phyloP scores from a whole-genome alignment of 1,140 invertebrate genomes.

The Drosophila bocki region DNA sequence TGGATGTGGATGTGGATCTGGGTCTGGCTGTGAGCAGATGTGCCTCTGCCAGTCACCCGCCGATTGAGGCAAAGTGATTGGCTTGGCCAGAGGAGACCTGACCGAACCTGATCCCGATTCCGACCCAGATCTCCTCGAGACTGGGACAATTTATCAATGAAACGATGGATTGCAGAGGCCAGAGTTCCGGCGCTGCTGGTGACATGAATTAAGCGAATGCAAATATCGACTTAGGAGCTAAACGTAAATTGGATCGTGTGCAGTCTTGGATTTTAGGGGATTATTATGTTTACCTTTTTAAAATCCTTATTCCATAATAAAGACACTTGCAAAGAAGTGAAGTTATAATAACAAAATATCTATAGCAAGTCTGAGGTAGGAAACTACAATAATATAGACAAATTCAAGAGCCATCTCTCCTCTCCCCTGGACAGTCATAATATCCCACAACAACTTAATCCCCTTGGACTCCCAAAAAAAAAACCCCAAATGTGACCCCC shows the following conservation, averaged over 20 bases:
- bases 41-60: slow-evolving; percentile 26
- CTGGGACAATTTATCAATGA: slow-evolving; percentile 77
- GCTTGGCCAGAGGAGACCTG: slow-evolving; percentile 8
- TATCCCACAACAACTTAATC: slow-evolving; percentile 49
- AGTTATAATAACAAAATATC: too few relatives aligned
- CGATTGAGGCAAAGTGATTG: slow-evolving; percentile 77
- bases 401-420: neutral
- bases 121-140: slow-evolving; percentile 37
- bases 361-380: neutral
- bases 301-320: too few relatives aligned
- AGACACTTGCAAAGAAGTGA: neutral
- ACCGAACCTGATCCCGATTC: slow-evolving; percentile 22
- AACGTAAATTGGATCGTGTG: slow-evolving; percentile 23
- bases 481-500: slow-evolving; percentile 17
- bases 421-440: slow-evolving; percentile 1
- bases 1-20: slow-evolving; percentile 3
- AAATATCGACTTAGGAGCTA: slow-evolving; percentile 51
- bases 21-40: slow-evolving; percentile 55
- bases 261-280: neutral
- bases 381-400: neutral
- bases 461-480: neutral
- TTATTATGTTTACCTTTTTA: too few relatives aligned
- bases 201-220: slow-evolving; percentile 47
- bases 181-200: slow-evolving; percentile 16
- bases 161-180: slow-evolving; percentile 66